These are phyloP conservation scores for Pyrocephalus nanus DNA, from an alignment of 2,797 vertebrate species.

Conservation along the genomic window DNA sequence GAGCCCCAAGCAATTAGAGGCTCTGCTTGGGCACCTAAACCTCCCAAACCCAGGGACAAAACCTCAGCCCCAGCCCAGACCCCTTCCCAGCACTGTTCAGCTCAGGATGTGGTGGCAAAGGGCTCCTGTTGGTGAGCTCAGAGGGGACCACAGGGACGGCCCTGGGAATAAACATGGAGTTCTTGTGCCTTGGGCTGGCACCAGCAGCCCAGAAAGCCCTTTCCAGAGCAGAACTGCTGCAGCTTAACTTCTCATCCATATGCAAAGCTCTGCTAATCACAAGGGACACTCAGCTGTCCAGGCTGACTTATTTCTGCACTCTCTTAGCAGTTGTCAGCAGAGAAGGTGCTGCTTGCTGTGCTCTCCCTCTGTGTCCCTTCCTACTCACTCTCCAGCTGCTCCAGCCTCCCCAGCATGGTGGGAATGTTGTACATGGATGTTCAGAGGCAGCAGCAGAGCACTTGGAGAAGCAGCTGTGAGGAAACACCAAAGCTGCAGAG, in stretches of 20 bases:
- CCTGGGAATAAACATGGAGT: background rate
- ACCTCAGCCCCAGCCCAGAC: background rate
- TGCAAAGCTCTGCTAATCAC: background rate
- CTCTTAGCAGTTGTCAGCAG: background rate
- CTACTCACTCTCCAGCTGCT: background rate
- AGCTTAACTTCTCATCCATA: background rate
- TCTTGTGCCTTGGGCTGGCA: background rate
- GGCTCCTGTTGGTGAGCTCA: background rate
- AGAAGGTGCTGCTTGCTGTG: rapidly evolving
- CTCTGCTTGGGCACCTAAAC: background rate
- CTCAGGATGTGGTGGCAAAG: background rate
- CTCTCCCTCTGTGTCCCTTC: background rate
- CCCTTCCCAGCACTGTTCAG: background rate
- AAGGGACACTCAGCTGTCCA: background rate
- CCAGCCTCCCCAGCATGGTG: rapidly evolving
- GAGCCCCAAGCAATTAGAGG: background rate
- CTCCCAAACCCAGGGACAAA: background rate
- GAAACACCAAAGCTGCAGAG: background rate
- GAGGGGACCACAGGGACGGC: background rate
- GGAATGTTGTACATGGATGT: rapidly evolving
- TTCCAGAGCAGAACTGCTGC: background rate
- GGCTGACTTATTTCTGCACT: background rate
- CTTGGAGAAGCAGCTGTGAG: background rate
- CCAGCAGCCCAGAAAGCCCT: background rate
- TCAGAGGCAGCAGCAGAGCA: background rate